Evolutionary conservation across 1,140 invertebrate species (phyloP).

Genomic region (Venustaconcha ellipsiformis): DNA sequence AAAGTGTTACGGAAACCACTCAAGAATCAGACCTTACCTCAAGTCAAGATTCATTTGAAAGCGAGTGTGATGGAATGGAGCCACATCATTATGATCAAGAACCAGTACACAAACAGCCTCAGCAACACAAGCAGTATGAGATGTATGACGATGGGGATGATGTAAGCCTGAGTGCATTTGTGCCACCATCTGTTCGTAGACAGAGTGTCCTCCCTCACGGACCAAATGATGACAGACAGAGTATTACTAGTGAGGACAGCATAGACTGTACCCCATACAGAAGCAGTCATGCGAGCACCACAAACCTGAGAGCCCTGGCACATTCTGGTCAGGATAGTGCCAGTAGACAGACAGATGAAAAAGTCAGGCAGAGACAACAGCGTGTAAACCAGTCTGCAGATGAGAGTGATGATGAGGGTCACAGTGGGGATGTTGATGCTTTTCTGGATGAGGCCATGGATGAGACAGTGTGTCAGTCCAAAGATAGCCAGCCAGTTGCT

Average conservation of each 20-base stretch:
- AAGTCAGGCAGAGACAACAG: not conserved
- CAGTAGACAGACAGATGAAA: constrained; percentile 22
- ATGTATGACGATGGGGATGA: constrained; percentile 52
- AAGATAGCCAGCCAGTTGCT: constrained; percentile 29
- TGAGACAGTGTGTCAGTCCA: constrained; percentile 33
- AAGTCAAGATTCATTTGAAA: constrained; percentile 35
- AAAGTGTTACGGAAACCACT: constrained; percentile 32
- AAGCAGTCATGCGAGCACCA: not conserved
- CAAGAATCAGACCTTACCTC: constrained; percentile 5
- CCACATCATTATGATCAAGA: too few species aligned
- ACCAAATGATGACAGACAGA: constrained; percentile 21
- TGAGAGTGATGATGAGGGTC: constrained; percentile 43
- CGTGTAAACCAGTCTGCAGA: constrained; percentile 2
- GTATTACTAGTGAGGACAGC: constrained; percentile 28
- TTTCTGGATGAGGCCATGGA: constrained; percentile 66
- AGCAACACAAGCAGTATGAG: not conserved
- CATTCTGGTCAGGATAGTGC: constrained; percentile 18
- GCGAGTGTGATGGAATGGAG: constrained; percentile 8
- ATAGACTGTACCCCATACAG: constrained; percentile 10
- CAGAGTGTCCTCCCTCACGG: constrained; percentile 48
- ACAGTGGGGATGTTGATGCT: constrained; percentile 58
- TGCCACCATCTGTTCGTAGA: constrained; percentile 53
- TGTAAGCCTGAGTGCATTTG: constrained; percentile 61
- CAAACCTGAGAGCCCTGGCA: not conserved
- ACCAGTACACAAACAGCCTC: not conserved